These are phyloP conservation scores for Lycocorax pyrrhopterus DNA, from an alignment of 2,113 vertebrate genomes.

Conservation along the genomic window DNA sequence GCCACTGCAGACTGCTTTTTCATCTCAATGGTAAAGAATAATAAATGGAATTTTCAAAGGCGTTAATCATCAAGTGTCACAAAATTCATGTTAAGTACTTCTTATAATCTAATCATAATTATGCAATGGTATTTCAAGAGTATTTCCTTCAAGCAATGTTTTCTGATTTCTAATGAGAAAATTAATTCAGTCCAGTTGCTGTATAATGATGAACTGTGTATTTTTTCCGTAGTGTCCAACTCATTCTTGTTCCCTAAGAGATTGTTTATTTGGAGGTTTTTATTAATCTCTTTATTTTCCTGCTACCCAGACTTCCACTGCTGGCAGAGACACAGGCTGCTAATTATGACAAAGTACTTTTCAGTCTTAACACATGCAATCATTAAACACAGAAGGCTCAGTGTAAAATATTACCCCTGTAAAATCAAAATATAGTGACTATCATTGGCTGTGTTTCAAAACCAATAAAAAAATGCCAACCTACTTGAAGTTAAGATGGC, in stretches of 20 bases:
- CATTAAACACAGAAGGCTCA: not conserved
- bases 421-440: not conserved
- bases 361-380: not conserved
- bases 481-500: not conserved
- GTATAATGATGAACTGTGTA: not conserved
- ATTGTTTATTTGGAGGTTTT: fast-evolving
- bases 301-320: not conserved
- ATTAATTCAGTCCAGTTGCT: not conserved
- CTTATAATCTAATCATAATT: not conserved
- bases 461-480: not conserved
- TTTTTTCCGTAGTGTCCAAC: not conserved
- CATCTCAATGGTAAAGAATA: not conserved
- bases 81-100: not conserved
- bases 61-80: not conserved
- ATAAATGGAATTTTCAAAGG: not conserved
- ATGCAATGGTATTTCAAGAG: not conserved
- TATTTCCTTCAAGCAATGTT: not conserved
- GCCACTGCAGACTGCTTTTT: not conserved
- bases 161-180: not conserved
- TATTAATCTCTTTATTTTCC: not conserved
- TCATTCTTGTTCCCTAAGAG: not conserved
- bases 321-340: not conserved
- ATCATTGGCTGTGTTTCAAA: not conserved
- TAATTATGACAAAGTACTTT: not conserved
- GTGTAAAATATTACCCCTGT: not conserved